A percentile compares a stretch with the other conserved stretches of the same genome.
These are phyloP conservation scores for Clarias macrocephalus DNA, from an alignment of 2,113 vertebrate species.

Conservation along the genomic window DNA sequence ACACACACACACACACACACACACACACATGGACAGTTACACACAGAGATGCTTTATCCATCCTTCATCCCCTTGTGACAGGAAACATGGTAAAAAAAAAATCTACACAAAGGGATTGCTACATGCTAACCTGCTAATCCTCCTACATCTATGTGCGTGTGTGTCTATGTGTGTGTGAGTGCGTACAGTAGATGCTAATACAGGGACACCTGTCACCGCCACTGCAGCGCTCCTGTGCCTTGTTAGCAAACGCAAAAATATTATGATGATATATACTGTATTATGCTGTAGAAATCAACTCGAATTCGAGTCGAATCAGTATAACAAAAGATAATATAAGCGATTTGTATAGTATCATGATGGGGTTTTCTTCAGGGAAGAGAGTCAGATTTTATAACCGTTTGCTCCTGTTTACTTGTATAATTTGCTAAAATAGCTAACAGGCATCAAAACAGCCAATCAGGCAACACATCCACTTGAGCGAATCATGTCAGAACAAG, in stretches of 20 bases:
- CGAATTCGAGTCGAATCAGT: not conserved
- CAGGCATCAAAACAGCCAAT: not conserved
- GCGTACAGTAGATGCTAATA: conserved; percentile 81
- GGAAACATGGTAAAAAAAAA: not conserved
- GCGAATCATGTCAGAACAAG: not conserved
- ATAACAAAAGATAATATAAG: not conserved
- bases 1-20: too few species aligned
- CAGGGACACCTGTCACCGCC: conserved; percentile 90
- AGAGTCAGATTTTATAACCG: not conserved
- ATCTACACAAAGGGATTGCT: not conserved
- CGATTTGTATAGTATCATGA: not conserved
- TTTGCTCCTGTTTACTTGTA: not conserved
- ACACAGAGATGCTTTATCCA: not conserved
- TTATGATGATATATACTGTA: not conserved
- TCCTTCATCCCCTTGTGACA: not conserved
- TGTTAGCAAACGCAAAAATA: conserved; percentile 26
- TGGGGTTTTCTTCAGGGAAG: not conserved
- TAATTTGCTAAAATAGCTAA: not conserved
- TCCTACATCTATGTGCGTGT: conserved; percentile 53
- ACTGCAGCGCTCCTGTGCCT: conserved; percentile 69
- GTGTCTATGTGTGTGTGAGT: conserved; percentile 56
- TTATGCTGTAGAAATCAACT: not conserved
- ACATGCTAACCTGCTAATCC: conserved; percentile 14
- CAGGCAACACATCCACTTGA: not conserved
- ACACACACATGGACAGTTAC: too few species aligned